A percentile compares a stretch with the other conserved stretches of the same genome.
phyloP scores from a whole-genome alignment of 2,888 invertebrate species.

The Standfussiana lucernea region DNA sequence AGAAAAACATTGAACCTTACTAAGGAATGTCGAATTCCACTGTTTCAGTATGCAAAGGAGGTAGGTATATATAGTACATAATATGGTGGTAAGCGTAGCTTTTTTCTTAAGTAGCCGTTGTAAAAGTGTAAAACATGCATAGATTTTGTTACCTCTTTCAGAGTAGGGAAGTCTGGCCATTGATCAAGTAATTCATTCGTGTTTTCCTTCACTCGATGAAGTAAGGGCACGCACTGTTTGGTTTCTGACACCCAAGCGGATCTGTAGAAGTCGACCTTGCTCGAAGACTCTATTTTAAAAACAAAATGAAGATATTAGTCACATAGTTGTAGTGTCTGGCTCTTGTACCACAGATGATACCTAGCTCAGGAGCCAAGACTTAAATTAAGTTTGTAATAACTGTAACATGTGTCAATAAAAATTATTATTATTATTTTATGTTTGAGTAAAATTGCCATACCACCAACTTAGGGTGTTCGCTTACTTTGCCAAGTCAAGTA shows the following conservation, averaged over 20 bases:
- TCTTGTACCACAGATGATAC: too few relatives aligned
- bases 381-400: too few relatives aligned
- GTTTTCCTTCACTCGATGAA: slow-evolving; percentile 92
- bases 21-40: background rate
- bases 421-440: too few relatives aligned
- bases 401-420: too few relatives aligned
- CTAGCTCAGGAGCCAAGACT: too few relatives aligned
- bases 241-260: slow-evolving; percentile 95
- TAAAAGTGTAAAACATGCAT: background rate
- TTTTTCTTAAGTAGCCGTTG: too few relatives aligned
- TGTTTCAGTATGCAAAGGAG: background rate
- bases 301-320: slow-evolving; percentile 7
- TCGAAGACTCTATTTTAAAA: slow-evolving; percentile 75
- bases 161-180: slow-evolving; percentile 97
- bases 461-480: background rate
- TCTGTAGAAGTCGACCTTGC: slow-evolving; percentile 94
- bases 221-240: slow-evolving; percentile 92
- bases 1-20: background rate
- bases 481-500: background rate
- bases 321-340: too few relatives aligned
- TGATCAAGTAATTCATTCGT: slow-evolving; percentile 92
- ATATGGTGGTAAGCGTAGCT: too few relatives aligned
- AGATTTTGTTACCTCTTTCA: slow-evolving; percentile 92
- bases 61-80: too few relatives aligned
- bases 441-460: background rate